Percentiles rank a stretch among this genome's conserved stretches.
Conservation (phyloP, 2,888 invertebrate genomes). For the Aquatica leii region DNA sequence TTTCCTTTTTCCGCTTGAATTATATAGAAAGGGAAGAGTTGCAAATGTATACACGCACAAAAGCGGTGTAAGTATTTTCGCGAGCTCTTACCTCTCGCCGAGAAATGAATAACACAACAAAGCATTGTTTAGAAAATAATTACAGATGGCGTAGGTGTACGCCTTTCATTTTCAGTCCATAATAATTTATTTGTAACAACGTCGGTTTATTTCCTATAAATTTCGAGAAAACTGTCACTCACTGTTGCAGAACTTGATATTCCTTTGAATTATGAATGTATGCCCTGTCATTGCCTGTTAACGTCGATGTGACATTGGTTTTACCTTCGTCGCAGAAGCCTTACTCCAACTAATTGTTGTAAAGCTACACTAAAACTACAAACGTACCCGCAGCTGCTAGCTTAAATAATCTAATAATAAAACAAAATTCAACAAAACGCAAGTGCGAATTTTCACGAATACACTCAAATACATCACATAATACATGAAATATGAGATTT, state of each 20-base stretch:
- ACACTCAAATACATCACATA: constrained; percentile 45
- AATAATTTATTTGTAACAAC: constrained; percentile 5
- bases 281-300: constrained; percentile 18
- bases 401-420: too few species aligned
- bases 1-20: constrained; percentile 21
- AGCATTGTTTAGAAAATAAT: constrained; percentile 26
- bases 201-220: constrained; percentile 7
- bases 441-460: constrained; percentile 39
- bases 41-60: neutral
- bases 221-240: constrained; percentile 22
- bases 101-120: constrained; percentile 17
- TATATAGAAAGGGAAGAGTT: constrained; percentile 16
- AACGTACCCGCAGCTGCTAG: too few species aligned
- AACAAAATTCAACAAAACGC: too few species aligned
- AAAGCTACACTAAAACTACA: neutral
- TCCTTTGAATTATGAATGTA: constrained; percentile 26
- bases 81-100: neutral
- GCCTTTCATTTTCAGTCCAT: neutral
- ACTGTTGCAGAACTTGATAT: constrained; percentile 20
- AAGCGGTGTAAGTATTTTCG: neutral
- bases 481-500: constrained; percentile 46
- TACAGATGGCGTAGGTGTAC: constrained; percentile 9
- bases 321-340: neutral
- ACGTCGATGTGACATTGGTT: constrained; percentile 17
- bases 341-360: neutral